Percentiles rank a stretch among this genome's conserved stretches.
Conservation (phyloP, 2,888 invertebrate species). For the Steinernema hermaphroditum region DNA sequence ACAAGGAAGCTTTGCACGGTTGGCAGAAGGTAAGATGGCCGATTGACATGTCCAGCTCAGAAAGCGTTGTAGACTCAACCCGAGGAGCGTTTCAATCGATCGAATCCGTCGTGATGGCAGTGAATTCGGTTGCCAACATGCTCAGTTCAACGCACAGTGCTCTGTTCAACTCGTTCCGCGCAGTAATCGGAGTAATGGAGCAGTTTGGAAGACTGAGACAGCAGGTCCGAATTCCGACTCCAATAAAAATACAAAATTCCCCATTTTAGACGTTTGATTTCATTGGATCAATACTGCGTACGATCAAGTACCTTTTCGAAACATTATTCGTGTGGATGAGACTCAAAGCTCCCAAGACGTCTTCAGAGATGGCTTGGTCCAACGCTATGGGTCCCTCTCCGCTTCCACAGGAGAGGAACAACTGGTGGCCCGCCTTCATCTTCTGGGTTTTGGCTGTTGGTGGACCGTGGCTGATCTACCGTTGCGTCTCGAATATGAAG, state of each 20-base stretch:
- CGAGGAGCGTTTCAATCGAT: constrained; percentile 91
- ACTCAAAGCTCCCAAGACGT: background rate
- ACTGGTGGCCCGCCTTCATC: constrained; percentile 81
- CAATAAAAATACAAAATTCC: background rate
- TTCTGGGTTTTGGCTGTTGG: constrained; percentile 86
- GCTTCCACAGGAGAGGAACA: constrained; percentile 51
- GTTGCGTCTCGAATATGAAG: constrained; percentile 73
- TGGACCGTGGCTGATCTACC: constrained; percentile 87
- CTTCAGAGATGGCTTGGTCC: background rate
- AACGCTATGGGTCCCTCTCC: constrained; percentile 45
- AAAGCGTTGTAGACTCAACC: constrained; percentile 74
- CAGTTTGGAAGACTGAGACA: constrained; percentile 83
- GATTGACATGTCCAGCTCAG: background rate
- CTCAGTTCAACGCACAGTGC: constrained; percentile 94
- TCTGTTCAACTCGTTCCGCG: constrained; percentile 89
- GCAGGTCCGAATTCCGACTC: constrained; percentile 73
- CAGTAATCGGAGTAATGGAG: constrained; percentile 91
- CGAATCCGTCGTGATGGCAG: constrained; percentile 85
- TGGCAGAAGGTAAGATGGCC: constrained; percentile 54
- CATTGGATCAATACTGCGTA: constrained; percentile 40
- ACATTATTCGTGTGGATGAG: constrained; percentile 7
- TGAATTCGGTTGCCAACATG: constrained; percentile 92
- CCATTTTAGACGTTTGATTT: constrained; percentile 34
- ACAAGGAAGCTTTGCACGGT: constrained; percentile 51
- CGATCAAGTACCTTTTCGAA: background rate